These are phyloP conservation scores for Synanceia verrucosa DNA, from an alignment of 2,797 vertebrate species.

Conservation along the genomic window DNA sequence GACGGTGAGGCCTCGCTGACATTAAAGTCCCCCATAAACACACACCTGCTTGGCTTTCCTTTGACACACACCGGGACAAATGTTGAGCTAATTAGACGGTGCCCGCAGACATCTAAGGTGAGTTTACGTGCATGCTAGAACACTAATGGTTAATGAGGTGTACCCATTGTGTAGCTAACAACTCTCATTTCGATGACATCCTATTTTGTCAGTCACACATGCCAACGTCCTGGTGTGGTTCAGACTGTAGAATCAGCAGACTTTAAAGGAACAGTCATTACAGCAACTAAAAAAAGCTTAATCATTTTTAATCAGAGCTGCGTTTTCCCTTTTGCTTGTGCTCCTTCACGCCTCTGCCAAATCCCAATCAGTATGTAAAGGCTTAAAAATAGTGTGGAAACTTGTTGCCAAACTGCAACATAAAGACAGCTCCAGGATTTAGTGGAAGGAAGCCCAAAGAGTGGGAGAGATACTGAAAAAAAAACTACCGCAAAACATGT, in stretches of 20 bases:
- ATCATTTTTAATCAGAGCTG: constrained; percentile 14
- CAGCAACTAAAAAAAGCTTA: not conserved
- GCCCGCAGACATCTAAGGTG: not conserved
- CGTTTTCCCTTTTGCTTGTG: constrained; percentile 14
- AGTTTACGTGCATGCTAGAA: constrained; percentile 5
- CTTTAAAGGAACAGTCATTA: constrained; percentile 14
- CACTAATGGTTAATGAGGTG: not conserved
- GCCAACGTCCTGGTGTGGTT: not conserved
- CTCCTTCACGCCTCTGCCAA: constrained; percentile 40
- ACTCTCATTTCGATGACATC: not conserved
- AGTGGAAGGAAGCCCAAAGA: constrained; percentile 19
- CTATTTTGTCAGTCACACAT: not conserved
- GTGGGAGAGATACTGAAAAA: not conserved
- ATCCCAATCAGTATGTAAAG: constrained; percentile 27
- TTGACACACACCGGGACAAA: constrained; percentile 19
- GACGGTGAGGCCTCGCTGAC: not conserved
- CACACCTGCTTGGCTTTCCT: constrained; percentile 12
- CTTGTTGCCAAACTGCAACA: constrained; percentile 40
- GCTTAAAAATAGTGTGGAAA: not conserved
- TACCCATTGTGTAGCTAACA: constrained; percentile 2
- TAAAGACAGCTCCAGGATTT: constrained; percentile 3
- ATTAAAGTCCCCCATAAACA: constrained; percentile 14
- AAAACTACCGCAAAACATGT: not conserved
- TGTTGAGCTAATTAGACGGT: constrained; percentile 34
- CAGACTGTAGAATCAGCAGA: constrained; percentile 2